Conservation (phyloP, 2,113 vertebrate species). For the Jaculus jaculus region DNA sequence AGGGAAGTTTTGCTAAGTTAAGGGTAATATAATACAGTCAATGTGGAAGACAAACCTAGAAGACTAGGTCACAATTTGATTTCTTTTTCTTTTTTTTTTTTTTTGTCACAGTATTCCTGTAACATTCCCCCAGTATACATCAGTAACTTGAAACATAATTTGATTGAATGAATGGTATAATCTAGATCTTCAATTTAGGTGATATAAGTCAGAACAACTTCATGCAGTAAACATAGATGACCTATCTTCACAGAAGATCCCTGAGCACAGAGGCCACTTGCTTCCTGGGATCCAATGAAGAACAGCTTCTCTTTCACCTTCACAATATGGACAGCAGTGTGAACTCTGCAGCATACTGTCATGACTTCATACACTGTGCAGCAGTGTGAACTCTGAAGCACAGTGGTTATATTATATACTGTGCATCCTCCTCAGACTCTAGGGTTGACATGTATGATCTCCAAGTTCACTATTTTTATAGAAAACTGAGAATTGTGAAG, state of each 20-base stretch:
- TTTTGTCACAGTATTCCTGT: neutral
- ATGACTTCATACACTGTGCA: no score
- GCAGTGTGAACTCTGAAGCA: no score
- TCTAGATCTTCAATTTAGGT: neutral
- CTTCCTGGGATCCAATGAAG: neutral
- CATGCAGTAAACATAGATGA: fast-evolving
- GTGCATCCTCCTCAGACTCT: neutral
- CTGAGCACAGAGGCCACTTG: no score
- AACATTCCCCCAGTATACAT: neutral
- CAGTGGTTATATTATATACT: no score
- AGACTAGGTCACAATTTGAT: neutral
- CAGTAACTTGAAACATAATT: neutral
- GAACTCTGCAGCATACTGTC: neutral
- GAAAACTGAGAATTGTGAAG: neutral
- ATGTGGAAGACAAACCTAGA: neutral
- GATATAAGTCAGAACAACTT: neutral
- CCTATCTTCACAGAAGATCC: neutral
- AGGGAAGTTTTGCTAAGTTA: neutral
- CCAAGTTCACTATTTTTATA: neutral
- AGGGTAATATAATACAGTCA: neutral
- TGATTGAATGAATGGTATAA: neutral
- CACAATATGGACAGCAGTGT: neutral
- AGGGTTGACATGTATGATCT: neutral
- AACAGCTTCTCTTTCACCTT: neutral
- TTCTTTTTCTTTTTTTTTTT: no score